Base-by-base conservation (phyloP, 1,140 invertebrate species). In the Sarcophaga peregrina region DNA sequence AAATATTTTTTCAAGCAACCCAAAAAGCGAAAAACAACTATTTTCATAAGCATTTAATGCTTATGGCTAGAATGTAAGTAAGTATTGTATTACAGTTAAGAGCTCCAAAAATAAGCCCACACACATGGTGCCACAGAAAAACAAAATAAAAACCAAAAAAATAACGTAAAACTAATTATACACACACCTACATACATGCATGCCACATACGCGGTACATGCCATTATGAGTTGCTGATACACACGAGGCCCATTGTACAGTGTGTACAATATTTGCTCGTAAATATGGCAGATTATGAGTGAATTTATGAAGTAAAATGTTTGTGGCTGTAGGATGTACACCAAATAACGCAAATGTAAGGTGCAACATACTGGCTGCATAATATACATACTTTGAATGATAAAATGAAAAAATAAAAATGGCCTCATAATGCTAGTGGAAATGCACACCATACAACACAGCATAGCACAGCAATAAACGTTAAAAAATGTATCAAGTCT, bases 21-120 rank as follows among this genome's bases (percentile, higher is more conserved):
- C 15, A 20, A 37, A 10, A 74, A 37, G 37, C 47, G 13, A 81
- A 81, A n/a, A 62, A 58, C 54, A 5, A 62, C 80, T 17, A 81
- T 81, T 81, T 81, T 81, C 46, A 13, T 46, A n/a, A 81, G 45
- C 80, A 54, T 81, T 72, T 81, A 62, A 37, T 45, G 45, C 74
- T 76, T 47, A 25, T 76, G 47, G 80, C 80, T 62, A 81, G 52
- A 81, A 81, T 81, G 45, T 58, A 17, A 62, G 54, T 72, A 68
- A 52, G 25, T 52, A 52, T 20, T 68, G 17, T 68, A 68, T 68
- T 68, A 68, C 62, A 68, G 5, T 8, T 68, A 20, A 68, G 11
- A 58, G 62, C 17, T 68, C 17, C 62, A 68, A 20, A 68, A 68
- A 17, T 68, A 68, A 68, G 62, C 62, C 62, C 62, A 68, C 62